Conservation (phyloP, 2,888 invertebrate species). For the Acrobasis consociella region DNA sequence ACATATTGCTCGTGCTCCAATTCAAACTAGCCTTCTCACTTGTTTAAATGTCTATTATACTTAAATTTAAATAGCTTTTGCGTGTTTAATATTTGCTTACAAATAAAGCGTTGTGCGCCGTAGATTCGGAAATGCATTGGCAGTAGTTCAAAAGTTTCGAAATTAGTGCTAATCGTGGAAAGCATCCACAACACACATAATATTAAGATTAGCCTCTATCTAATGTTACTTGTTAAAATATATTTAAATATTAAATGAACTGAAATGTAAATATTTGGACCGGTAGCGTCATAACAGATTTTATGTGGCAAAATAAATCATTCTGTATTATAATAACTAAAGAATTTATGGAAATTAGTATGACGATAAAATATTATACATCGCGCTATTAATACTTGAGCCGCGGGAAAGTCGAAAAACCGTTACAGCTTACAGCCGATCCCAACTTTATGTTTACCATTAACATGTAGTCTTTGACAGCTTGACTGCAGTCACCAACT, state of each 20-base stretch:
- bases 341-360: slow-evolving; percentile 20
- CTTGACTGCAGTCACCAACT: slow-evolving; percentile 47
- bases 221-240: too few species aligned
- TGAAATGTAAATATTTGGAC: too few species aligned
- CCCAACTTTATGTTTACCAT: slow-evolving; percentile 44
- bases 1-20: too few species aligned
- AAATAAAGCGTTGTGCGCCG: background rate
- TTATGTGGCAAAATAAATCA: too few species aligned
- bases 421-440: slow-evolving; percentile 50
- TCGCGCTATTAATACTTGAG: slow-evolving; percentile 9
- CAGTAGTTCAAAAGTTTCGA: background rate
- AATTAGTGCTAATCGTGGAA: background rate
- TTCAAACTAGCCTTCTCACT: too few species aligned
- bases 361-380: slow-evolving; percentile 1
- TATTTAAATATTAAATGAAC: too few species aligned
- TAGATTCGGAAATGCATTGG: background rate
- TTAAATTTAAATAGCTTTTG: too few species aligned
- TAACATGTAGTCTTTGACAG: slow-evolving; percentile 44
- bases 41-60: too few species aligned
- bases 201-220: too few species aligned
- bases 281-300: too few species aligned
- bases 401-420: slow-evolving; percentile 32
- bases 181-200: background rate
- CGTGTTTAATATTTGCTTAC: too few species aligned
- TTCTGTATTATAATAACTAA: background rate